Evolutionary conservation across 1,140 invertebrate genomes (phyloP), one percentile per base, ranked within the genome.

Genomic region (Yoshiicerus persimilis): DNA sequence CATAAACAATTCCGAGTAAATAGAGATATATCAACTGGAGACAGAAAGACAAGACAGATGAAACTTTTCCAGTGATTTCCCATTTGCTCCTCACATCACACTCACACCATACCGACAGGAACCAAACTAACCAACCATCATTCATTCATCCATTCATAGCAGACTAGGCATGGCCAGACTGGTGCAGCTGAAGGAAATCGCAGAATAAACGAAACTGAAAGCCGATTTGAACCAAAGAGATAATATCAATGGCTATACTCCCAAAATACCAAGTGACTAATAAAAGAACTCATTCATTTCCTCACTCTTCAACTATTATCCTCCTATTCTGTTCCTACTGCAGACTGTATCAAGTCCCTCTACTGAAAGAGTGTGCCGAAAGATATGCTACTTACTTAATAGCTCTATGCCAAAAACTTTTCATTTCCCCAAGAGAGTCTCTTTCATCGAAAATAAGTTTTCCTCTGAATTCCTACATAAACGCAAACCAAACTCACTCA

Each of bases 321-420:
- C n/a, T n/a, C n/a, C n/a, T n/a, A n/a, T n/a, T n/a, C n/a, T n/a
- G 20, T 11, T 47, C 41, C 11, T n/a, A 56, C n/a, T 56, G 13
- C 47, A 20, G 16, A n/a, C 16, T n/a, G 13, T 16, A 56, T 56
- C 47, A 56, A n/a, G n/a, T 56, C 47, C 13, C n/a, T 1, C 39
- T 41, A n/a, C 20, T 56, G 23, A 70, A 27, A 25, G 64, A 70
- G 13, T 70, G 64, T 70, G 47, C 47, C 47, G 66, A 70, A 30
- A 30, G 66, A 30, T 27, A 30, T 30, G 66, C 25, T 32, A 70
- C 75, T 80, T 80, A 1, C 30, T 23, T 80, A 34, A 80, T 70
- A 30, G 66, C 66, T 70, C 75, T 20, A n/a, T 80, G 75, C 75
- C 75, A 80, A 80, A 70, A 80, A 80, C 75, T 80, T 80, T 80